phyloP scores from a whole-genome alignment of 1,140 invertebrate species.

The Penaeus japonicus region DNA sequence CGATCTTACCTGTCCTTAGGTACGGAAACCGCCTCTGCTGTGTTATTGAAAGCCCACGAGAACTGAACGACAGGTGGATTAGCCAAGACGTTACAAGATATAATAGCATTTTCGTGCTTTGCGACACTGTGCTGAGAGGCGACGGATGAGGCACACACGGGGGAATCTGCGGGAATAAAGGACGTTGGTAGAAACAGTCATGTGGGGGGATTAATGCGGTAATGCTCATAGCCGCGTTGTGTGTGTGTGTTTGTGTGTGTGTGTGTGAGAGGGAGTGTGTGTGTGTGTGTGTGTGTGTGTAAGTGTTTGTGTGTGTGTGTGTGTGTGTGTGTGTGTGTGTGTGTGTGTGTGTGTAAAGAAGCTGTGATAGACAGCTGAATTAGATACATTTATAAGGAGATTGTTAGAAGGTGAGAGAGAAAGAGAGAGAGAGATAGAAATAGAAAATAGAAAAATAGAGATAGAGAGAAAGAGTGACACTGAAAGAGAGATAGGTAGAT shows the following conservation, averaged over 20 bases:
- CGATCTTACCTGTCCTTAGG: constrained; percentile 31
- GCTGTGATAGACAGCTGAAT: no score
- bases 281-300: no score
- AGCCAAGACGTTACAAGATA: constrained; percentile 33
- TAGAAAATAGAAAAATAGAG: background rate
- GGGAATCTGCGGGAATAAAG: constrained; percentile 10
- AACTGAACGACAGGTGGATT: constrained; percentile 32
- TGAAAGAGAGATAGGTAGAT: background rate
- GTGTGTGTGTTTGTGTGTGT: no score
- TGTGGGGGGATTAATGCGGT: no score
- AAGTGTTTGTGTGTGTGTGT: no score
- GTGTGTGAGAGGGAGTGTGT: no score
- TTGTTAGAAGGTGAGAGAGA: no score
- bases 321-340: no score
- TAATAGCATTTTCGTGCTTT: constrained; percentile 40
- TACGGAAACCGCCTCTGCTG: constrained; percentile 40
- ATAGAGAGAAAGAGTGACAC: background rate
- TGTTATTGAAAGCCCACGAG: constrained; percentile 47
- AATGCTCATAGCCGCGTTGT: no score
- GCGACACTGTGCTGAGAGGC: constrained; percentile 41
- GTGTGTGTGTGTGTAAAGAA: no score
- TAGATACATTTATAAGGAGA: no score
- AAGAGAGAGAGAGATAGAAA: background rate
- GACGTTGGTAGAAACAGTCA: background rate
- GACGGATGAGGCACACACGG: constrained; percentile 22